phyloP scores from a whole-genome alignment of 2,113 vertebrate species.

The Burhinus oedicnemus region DNA sequence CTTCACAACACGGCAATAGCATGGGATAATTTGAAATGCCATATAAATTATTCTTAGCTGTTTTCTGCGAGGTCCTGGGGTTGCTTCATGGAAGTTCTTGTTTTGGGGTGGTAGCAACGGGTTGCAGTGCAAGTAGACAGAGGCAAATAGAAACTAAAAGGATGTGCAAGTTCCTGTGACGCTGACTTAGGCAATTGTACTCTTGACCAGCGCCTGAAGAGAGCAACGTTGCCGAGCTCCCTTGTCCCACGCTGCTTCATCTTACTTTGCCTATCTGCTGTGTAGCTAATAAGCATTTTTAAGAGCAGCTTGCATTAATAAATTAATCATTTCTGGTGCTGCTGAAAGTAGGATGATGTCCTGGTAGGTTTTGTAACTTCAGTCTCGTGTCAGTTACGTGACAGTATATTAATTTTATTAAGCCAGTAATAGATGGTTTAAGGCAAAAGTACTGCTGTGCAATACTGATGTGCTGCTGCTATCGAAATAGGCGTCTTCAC shows the following conservation, averaged over 20 bases:
- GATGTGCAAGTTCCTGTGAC: not conserved
- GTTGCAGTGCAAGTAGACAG: not conserved
- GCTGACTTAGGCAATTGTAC: not conserved
- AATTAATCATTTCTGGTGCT: not conserved
- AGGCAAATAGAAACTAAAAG: not conserved
- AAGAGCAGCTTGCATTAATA: not conserved
- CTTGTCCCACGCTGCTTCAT: rapidly evolving
- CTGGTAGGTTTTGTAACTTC: not conserved
- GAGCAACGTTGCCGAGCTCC: not conserved
- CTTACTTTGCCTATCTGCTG: not conserved
- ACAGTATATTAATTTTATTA: not conserved
- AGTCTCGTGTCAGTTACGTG: not conserved
- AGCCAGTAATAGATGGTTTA: not conserved
- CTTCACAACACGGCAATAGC: not conserved
- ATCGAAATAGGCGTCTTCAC: rapidly evolving
- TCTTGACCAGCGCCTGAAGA: not conserved
- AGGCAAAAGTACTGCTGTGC: not conserved
- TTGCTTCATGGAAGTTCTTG: not conserved
- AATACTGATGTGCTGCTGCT: not conserved
- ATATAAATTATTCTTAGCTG: rapidly evolving
- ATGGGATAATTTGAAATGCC: rapidly evolving
- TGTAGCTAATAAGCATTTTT: not conserved
- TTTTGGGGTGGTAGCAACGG: not conserved
- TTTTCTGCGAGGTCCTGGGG: not conserved
- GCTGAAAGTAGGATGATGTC: not conserved